A percentile compares a stretch with the other conserved stretches of the same genome.
Evolutionary conservation across 2,888 invertebrate species (phyloP).

Genomic region (Brassicogethes aeneus): DNA sequence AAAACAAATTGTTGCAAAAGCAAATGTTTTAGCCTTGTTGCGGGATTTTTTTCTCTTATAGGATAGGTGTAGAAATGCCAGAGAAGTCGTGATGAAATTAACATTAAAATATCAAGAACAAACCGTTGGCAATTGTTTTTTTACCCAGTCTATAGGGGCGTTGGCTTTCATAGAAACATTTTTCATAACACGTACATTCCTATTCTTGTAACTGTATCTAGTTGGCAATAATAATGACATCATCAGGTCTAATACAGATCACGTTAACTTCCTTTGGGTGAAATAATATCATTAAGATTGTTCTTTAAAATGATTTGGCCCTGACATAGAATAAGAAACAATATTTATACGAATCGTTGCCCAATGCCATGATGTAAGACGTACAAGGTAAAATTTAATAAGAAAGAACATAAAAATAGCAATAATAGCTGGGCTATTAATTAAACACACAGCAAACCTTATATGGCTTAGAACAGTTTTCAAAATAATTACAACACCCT

Average conservation of each 20-base stretch:
- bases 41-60: conserved; percentile 2
- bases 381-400: background rate
- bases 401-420: background rate
- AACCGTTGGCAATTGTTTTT: conserved; percentile 15
- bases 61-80: conserved; percentile 21
- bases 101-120: conserved; percentile 18
- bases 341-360: background rate
- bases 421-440: no score
- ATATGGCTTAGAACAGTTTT: no score
- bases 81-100: conserved; percentile 23
- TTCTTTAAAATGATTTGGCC: background rate
- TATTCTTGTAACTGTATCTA: no score
- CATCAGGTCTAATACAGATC: no score
- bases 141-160: conserved; percentile 9
- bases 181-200: no score
- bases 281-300: no score
- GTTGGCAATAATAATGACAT: background rate
- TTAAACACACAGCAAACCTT: no score
- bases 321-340: background rate
- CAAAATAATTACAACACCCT: no score
- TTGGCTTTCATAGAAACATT: background rate
- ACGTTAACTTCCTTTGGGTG: no score
- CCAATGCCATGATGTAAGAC: background rate
- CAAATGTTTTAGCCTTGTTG: conserved; percentile 11
- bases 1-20: conserved; percentile 12